Percentiles rank a stretch among this genome's conserved stretches.
Conservation (phyloP, 2,113 vertebrate species). For the Rhodinocichla rosea region DNA sequence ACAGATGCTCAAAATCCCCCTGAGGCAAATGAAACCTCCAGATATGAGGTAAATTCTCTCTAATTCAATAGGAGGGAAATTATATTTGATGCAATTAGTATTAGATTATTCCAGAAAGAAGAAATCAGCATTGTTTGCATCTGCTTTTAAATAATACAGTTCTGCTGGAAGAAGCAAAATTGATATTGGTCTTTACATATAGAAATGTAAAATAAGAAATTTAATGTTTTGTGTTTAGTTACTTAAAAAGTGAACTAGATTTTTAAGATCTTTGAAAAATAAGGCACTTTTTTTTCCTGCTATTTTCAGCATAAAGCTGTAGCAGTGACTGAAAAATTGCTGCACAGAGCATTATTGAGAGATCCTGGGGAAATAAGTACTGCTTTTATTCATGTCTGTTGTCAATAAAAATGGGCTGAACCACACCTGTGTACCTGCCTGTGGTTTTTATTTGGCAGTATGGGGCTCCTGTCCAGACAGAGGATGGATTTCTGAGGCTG, state of each 20-base stretch:
- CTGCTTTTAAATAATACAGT: not conserved
- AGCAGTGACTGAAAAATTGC: not conserved
- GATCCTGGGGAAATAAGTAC: not conserved
- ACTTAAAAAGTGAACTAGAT: not conserved
- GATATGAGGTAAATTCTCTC: conserved; percentile 74
- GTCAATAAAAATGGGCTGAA: not conserved
- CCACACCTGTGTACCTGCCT: not conserved
- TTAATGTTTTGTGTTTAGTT: not conserved
- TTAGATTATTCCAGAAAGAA: not conserved
- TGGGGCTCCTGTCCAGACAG: conserved; percentile 74
- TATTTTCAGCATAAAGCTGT: not conserved
- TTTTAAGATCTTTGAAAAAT: not conserved
- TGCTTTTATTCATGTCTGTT: not conserved
- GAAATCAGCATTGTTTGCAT: not conserved
- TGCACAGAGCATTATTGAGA: not conserved
- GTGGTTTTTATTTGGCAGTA: conserved; percentile 73
- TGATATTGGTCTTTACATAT: not conserved
- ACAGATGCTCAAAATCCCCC: not conserved
- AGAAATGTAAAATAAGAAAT: not conserved
- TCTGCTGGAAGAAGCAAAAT: not conserved
- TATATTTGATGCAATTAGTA: not conserved
- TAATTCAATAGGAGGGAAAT: not conserved
- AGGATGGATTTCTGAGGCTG: conserved; percentile 71
- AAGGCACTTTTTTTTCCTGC: not conserved
- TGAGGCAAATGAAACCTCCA: conserved; percentile 20